These are phyloP conservation scores for Apus apus DNA, from an alignment of 2,113 vertebrate species.

Conservation along the genomic window DNA sequence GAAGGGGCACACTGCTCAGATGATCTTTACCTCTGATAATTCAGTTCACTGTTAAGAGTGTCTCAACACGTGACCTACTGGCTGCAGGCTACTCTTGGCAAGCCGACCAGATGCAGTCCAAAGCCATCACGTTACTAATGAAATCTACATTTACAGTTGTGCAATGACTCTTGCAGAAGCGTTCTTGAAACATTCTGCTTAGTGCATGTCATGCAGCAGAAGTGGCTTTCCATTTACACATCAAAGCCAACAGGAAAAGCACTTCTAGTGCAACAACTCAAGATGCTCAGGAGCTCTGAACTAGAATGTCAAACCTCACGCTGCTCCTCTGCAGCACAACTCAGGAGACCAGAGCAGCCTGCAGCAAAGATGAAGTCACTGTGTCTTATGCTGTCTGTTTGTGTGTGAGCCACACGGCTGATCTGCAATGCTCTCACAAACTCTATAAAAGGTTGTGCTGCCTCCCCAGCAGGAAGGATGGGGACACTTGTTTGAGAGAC, in stretches of 20 bases:
- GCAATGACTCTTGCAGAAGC: not conserved
- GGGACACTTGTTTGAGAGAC: not conserved
- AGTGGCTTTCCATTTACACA: not conserved
- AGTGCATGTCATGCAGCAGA: not conserved
- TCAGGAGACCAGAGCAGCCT: not conserved
- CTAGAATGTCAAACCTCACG: not conserved
- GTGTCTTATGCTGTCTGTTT: not conserved
- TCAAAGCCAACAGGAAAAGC: not conserved
- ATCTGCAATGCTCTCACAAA: not conserved
- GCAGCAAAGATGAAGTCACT: not conserved
- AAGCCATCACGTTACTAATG: not conserved
- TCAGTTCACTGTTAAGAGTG: not conserved
- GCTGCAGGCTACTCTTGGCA: not conserved
- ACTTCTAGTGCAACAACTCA: not conserved
- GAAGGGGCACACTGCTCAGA: not conserved
- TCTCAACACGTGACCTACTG: not conserved
- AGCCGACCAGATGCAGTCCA: not conserved
- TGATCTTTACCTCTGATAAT: not conserved
- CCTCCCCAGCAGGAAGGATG: not conserved
- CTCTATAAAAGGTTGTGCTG: not conserved
- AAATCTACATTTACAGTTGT: not conserved
- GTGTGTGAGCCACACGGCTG: not conserved
- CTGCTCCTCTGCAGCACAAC: not conserved
- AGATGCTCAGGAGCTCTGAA: not conserved
- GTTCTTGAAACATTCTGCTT: not conserved